Evolutionary conservation across 2,113 vertebrate species (phyloP).

Genomic region (Speoplatyrhinus poulsoni): DNA sequence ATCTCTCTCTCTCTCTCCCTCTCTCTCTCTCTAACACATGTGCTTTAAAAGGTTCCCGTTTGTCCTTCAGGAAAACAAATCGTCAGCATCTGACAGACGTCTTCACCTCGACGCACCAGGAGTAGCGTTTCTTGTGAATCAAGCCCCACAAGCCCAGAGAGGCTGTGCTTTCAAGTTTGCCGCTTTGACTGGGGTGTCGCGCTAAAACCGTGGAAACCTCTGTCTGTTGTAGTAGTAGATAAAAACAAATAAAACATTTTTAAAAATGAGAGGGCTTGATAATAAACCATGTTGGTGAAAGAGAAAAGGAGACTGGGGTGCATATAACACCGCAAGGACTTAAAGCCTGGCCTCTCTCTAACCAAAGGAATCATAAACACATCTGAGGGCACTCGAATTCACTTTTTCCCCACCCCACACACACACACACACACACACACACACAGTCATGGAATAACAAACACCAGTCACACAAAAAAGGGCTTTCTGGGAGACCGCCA

Average conservation of each 20-base stretch:
- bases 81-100: constrained; percentile 34
- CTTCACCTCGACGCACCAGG: constrained; percentile 32
- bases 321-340: no score
- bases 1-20: constrained; percentile 17
- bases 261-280: constrained; percentile 48
- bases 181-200: constrained; percentile 20
- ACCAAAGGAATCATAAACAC: no score
- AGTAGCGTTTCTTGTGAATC: constrained; percentile 24
- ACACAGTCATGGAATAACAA: no score
- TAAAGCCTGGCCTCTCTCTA: no score
- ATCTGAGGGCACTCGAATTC: no score
- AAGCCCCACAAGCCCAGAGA: constrained; percentile 10
- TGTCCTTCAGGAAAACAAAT: constrained; percentile 37
- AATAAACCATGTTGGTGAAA: constrained; percentile 55
- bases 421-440: no score
- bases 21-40: constrained; percentile 26
- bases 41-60: constrained; percentile 47
- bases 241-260: no score
- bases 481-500: no score
- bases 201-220: constrained; percentile 20
- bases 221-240: neutral
- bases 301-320: no score
- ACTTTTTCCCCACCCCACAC: no score
- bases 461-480: no score
- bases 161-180: constrained; percentile 15